phyloP scores from a whole-genome alignment of 2,888 invertebrate species.

The Carabus problematicus region DNA sequence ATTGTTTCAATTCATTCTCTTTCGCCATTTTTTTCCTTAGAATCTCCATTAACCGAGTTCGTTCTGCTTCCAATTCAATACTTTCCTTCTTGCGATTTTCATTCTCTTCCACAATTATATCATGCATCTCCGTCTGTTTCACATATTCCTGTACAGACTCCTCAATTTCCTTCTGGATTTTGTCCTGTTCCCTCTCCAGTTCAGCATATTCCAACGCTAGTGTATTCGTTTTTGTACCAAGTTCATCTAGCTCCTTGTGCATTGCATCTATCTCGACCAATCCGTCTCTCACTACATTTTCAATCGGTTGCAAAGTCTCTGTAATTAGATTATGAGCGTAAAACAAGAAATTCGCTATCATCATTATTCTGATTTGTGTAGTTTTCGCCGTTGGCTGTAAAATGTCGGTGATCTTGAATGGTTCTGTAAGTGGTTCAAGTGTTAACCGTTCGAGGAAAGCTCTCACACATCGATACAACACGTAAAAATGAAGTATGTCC shows the following conservation, averaged over 20 bases:
- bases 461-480: slow-evolving; percentile 10
- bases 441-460: not conserved
- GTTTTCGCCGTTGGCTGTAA: slow-evolving; percentile 8
- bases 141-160: not conserved
- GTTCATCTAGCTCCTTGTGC: not conserved
- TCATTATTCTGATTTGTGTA: not conserved
- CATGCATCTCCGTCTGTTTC: not conserved
- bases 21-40: slow-evolving; percentile 3
- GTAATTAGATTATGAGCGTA: not conserved
- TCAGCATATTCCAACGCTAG: not conserved
- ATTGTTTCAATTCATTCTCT: not conserved
- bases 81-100: not conserved
- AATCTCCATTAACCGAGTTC: not conserved
- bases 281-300: not conserved
- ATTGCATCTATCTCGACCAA: too few relatives aligned
- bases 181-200: not conserved
- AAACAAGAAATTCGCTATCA: slow-evolving; percentile 10
- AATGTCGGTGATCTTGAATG: not conserved
- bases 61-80: slow-evolving; percentile 2
- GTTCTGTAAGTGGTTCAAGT: not conserved
- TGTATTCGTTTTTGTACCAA: slow-evolving; percentile 10
- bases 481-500: slow-evolving; percentile 13
- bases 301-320: not conserved
- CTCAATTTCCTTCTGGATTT: not conserved
- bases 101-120: not conserved